These are phyloP conservation scores for Dynastes maya DNA, from an alignment of 2,888 invertebrate genomes.

Conservation along the genomic window DNA sequence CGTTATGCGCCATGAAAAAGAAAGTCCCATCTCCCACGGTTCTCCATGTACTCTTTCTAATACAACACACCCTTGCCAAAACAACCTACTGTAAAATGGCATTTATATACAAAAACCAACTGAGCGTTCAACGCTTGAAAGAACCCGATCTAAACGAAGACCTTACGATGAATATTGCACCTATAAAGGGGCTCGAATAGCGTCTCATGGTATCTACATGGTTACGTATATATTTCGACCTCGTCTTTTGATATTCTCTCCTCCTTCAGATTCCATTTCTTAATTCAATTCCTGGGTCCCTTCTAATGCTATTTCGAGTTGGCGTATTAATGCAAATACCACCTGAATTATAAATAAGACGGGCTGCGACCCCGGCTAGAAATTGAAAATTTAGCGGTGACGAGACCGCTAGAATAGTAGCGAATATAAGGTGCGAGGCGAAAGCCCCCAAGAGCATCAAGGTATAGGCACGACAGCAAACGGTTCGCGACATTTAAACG, in stretches of 20 bases:
- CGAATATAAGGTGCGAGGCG: background rate
- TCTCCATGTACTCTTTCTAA: background rate
- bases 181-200: background rate
- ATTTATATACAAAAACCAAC: slow-evolving; percentile 6
- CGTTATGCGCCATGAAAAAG: too few species aligned
- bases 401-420: background rate
- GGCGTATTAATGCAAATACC: slow-evolving; percentile 56
- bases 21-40: too few species aligned
- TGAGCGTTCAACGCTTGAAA: background rate
- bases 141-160: slow-evolving; percentile 7
- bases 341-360: slow-evolving; percentile 53
- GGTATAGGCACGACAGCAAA: background rate
- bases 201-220: background rate
- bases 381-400: slow-evolving; percentile 54
- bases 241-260: slow-evolving; percentile 22
- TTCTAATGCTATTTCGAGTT: slow-evolving; percentile 51
- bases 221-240: slow-evolving; percentile 4
- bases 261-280: slow-evolving; percentile 10
- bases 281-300: slow-evolving; percentile 34
- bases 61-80: background rate
- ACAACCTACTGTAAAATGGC: slow-evolving; percentile 5
- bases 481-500: background rate
- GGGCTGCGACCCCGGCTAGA: slow-evolving; percentile 48
- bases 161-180: slow-evolving; percentile 14
- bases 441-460: too few species aligned